A percentile compares a stretch with the other conserved stretches of the same genome.
These are phyloP conservation scores for Nesidiocoris tenuis DNA, from an alignment of 2,888 invertebrate genomes.

Conservation along the genomic window DNA sequence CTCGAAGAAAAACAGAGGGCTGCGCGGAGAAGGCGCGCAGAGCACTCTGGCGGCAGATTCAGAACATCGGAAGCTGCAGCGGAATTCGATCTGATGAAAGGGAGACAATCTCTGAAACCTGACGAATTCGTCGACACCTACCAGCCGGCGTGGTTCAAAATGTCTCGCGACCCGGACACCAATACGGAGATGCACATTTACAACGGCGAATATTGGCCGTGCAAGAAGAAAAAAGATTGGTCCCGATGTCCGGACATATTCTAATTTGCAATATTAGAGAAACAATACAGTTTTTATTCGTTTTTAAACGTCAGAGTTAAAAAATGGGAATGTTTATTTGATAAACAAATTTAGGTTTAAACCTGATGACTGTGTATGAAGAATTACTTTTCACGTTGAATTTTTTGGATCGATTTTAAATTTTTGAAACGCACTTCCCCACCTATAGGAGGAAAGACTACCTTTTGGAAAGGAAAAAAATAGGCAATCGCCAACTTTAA, in stretches of 20 bases:
- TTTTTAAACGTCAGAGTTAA: too few species aligned
- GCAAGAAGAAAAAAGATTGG: slow-evolving; percentile 88
- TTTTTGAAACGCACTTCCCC: too few species aligned
- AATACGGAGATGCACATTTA: slow-evolving; percentile 73
- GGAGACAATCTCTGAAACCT: slow-evolving; percentile 56
- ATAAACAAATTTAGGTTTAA: too few species aligned
- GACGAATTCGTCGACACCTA: slow-evolving; percentile 67
- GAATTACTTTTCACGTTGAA: too few species aligned
- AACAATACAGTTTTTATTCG: too few species aligned
- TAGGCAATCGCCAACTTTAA: too few species aligned
- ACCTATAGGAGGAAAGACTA: too few species aligned
- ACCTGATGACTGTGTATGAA: too few species aligned
- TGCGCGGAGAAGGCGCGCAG: slow-evolving; percentile 61
- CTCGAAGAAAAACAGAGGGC: slow-evolving; percentile 95
- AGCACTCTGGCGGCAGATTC: background rate
- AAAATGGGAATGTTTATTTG: too few species aligned
- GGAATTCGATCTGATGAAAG: background rate
- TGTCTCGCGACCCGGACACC: slow-evolving; percentile 67
- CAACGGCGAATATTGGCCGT: slow-evolving; percentile 88
- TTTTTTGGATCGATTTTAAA: too few species aligned
- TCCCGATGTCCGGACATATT: slow-evolving; percentile 87
- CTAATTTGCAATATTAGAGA: background rate
- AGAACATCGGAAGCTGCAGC: background rate
- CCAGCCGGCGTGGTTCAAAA: slow-evolving; percentile 82
- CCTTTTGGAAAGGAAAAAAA: too few species aligned